Percentiles rank a stretch among this genome's conserved stretches.
Evolutionary conservation across 2,797 vertebrate species (phyloP).

Genomic region (Pterois miles): DNA sequence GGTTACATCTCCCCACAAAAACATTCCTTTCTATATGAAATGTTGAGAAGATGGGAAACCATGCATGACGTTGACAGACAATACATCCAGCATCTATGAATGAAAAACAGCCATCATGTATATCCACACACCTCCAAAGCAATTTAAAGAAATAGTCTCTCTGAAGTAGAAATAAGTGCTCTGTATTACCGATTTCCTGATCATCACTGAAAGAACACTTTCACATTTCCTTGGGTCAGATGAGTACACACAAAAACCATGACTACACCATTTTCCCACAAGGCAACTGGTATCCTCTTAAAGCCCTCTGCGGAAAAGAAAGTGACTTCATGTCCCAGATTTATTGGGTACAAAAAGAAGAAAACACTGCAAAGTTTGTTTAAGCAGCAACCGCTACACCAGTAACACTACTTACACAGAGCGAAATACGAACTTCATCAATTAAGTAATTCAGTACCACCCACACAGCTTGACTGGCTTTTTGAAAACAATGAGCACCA

Average conservation of each 20-base stretch:
- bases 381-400: neutral
- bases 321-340: neutral
- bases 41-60: neutral
- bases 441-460: neutral
- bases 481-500: neutral
- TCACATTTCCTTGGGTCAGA: neutral
- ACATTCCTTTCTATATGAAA: neutral
- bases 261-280: neutral
- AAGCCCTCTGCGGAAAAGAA: neutral
- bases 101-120: neutral
- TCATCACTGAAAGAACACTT: neutral
- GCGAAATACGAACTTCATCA: neutral
- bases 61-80: neutral
- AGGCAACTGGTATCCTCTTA: neutral
- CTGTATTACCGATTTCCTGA: neutral
- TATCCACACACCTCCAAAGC: neutral
- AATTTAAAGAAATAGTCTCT: neutral
- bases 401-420: neutral
- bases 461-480: neutral
- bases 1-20: neutral
- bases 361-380: neutral
- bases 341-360: neutral
- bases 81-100: neutral
- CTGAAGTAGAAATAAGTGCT: neutral
- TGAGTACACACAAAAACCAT: neutral